Conservation (phyloP, 2,797 vertebrate genomes). For the Rhynchotus rufescens region DNA sequence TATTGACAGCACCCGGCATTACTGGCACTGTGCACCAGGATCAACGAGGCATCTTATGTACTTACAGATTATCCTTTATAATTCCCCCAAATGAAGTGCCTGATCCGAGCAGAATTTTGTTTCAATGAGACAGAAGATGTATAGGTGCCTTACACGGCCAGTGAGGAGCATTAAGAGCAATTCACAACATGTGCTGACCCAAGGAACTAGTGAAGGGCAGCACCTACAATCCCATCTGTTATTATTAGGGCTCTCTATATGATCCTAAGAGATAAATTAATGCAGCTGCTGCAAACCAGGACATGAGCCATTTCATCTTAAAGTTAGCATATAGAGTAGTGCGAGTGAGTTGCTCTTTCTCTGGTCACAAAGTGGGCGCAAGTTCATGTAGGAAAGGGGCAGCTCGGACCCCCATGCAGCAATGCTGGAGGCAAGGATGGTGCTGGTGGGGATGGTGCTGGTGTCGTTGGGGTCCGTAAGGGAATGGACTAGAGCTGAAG, state of each 20-base stretch:
- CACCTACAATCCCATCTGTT: conserved; percentile 1
- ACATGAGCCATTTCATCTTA: neutral
- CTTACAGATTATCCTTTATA: neutral
- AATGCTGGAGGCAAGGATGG: neutral
- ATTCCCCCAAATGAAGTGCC: neutral
- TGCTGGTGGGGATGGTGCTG: neutral
- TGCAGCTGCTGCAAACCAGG: neutral
- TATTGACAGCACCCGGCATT: neutral
- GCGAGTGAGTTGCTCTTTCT: neutral
- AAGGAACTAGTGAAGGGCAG: neutral
- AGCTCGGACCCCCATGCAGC: neutral
- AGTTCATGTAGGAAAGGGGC: neutral
- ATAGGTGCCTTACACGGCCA: neutral
- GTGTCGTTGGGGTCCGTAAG: neutral
- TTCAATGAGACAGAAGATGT: neutral
- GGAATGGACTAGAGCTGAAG: neutral
- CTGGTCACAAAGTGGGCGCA: neutral
- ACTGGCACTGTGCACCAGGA: neutral
- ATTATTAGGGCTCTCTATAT: neutral
- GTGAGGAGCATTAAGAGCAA: neutral
- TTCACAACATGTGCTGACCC: accelerated
- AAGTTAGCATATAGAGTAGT: neutral
- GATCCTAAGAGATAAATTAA: neutral
- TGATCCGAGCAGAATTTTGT: neutral
- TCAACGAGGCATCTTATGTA: neutral